Evolutionary conservation across 2,113 vertebrate species (phyloP).

Genomic region (Pachycephala philippinensis): DNA sequence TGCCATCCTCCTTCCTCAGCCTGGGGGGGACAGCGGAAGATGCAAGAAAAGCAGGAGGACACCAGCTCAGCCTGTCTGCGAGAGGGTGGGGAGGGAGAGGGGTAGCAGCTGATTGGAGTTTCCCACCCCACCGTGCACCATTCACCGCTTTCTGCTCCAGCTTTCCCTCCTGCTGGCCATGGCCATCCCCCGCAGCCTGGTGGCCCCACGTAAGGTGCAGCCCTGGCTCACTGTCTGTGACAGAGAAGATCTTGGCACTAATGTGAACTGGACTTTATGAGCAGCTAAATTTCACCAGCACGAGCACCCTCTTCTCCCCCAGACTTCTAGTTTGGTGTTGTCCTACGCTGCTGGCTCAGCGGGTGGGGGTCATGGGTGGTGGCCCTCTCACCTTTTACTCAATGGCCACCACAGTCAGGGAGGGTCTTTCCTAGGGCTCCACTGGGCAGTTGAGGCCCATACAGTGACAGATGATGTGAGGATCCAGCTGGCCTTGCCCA

Average conservation of each 20-base stretch:
- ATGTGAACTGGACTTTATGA: neutral
- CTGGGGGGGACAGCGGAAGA: neutral
- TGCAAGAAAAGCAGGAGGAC: conserved; percentile 61
- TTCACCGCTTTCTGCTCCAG: neutral
- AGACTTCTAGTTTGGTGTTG: neutral
- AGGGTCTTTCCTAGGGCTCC: neutral
- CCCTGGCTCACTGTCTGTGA: neutral
- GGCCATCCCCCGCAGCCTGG: neutral
- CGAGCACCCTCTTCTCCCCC: neutral
- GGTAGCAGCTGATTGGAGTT: conserved; percentile 42
- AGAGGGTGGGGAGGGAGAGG: conserved; percentile 18
- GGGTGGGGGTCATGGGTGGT: neutral
- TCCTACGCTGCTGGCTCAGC: accelerated
- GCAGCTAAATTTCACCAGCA: neutral
- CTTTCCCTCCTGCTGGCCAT: neutral
- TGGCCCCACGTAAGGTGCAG: neutral
- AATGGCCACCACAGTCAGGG: neutral
- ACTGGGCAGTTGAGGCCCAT: neutral
- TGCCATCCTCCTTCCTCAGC: conserved; percentile 53
- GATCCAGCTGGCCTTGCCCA: neutral
- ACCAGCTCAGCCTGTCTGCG: neutral
- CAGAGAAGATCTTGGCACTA: conserved; percentile 28
- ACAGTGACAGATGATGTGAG: neutral
- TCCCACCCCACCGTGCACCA: conserved; percentile 39
- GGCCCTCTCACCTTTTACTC: neutral